Evolutionary conservation across 2,113 vertebrate genomes (phyloP), one percentile per base, ranked within the genome.

Genomic region (Myxocyprinus asiaticus): DNA sequence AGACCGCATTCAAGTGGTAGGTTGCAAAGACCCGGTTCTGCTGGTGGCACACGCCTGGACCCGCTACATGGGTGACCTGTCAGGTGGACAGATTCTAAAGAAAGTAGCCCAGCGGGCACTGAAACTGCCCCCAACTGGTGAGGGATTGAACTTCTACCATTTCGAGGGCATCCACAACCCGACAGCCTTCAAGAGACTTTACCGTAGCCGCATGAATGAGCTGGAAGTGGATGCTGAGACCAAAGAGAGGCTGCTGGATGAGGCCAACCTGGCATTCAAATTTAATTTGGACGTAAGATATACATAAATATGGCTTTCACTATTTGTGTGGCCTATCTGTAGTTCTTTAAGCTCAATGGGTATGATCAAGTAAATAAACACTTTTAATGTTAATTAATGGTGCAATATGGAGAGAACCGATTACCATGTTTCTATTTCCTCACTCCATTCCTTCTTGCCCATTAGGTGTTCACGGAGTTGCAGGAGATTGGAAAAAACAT

Each of bases 41-140:
- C 90, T 99, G 70, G 97, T 95, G 85, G 94, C 97, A 66, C 97
- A 99, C 0, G 94, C 97, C 61, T 99, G 98, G 77, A 98, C 96
- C 6, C 96, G 97, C 80, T 99, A 99, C 88, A 98, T 99, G 97
- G 97, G 97, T 9, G 97, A 99, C 91, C 94, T 98, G 14, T 99
- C 97, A 0, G 97, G 97, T 58, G 97, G 97, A 5, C 97, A 99
- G 87, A 94, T 99, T 83, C 91, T 99, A 83, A 98, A 93, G 92
- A 98, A 98, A 86, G 96, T 98, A 69, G 97, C 97, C 50, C 97
- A 99, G 89, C 93, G 97, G 84, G 95, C 96, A 42, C 82, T 99
- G 84, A 96, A 95, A 87, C 91, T 99, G 76, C 97, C 97, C 6
- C 82, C 88, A 80, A 95, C 94, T 0, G 97, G 94, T 5, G 95